Base-by-base conservation (phyloP, 2,888 invertebrate genomes). In the Neuroscelio doddi region DNA sequence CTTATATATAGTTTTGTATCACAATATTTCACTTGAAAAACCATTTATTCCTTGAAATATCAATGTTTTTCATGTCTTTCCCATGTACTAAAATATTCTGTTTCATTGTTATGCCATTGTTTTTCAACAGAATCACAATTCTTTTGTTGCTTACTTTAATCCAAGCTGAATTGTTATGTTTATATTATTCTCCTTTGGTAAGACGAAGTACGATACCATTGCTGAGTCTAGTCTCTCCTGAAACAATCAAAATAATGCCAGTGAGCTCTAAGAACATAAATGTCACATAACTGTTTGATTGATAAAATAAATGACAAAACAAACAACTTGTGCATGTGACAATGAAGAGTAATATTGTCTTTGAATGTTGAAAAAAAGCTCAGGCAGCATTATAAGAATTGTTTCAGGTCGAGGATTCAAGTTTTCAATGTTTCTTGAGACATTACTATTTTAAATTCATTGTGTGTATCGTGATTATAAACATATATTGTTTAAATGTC, bases 221-320 rank as follows among this genome's bases (percentile, higher is more conserved):
- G 69, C 70, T 68, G 69, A 72, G 70, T 77, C 78, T 80, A 81
- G 80, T 83, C 85, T 84, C 85, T 87, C 87, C 88, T 88, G 88
- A 88, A 88, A 88, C 88, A 88, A 86, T 85, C 80, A 82, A 82
- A 82, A 82, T 82, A 81, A 82, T 82, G 82, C 82, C 77, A 75
- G 80, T 82, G 82, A 82, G 83, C 82, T 81, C 70, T 69, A 62
- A 66, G 36, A 51, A 41, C 9, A 4, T 21, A 39, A 7, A 34
- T 59, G 51, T 59, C 49, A 16, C 46, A 55, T 51, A 52, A 15
- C 27, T 61, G 30, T 44, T 52, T 4, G 27, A 50, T 36, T 42
- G 30, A 14, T 42, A 27, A 29, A 64, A 55, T 12, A 65, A 61
- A 61, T 52, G 41, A 51, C 39, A 45, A 62, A 53, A 62, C 29